A percentile compares a stretch with the other conserved stretches of the same genome.
Evolutionary conservation across 1,140 invertebrate genomes (phyloP).

Genomic region (Stenopsyche tienmushanensis): DNA sequence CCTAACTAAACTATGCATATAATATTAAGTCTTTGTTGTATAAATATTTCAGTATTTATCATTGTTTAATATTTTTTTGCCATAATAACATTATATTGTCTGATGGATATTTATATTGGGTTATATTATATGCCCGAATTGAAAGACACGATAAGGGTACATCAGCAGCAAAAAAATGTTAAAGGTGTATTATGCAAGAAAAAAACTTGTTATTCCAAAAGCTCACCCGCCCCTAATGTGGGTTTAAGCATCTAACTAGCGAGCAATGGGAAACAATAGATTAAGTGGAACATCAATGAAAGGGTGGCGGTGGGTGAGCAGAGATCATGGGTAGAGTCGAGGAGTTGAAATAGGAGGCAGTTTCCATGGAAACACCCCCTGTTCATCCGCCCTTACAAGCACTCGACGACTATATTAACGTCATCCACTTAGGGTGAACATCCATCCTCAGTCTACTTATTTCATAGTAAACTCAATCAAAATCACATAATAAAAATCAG

Average conservation of each 20-base stretch:
- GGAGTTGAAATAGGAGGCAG: neutral
- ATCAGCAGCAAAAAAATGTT: too few relatives aligned
- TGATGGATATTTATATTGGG: too few relatives aligned
- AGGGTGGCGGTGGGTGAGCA: slow-evolving; percentile 3
- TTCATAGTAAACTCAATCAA: slow-evolving; percentile 23
- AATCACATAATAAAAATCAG: slow-evolving; percentile 11
- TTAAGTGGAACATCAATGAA: slow-evolving; percentile 41
- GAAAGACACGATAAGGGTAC: too few relatives aligned
- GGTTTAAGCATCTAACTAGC: slow-evolving; percentile 33
- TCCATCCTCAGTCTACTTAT: slow-evolving; percentile 19
- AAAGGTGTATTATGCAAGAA: too few relatives aligned
- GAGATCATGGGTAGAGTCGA: slow-evolving; percentile 1
- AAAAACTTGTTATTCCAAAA: neutral
- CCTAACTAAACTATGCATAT: too few relatives aligned
- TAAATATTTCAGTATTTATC: too few relatives aligned
- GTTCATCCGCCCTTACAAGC: slow-evolving; percentile 22
- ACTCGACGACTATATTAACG: slow-evolving; percentile 32
- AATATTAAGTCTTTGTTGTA: too few relatives aligned
- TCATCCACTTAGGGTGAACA: slow-evolving; percentile 32
- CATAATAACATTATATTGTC: too few relatives aligned
- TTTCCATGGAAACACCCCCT: slow-evolving; percentile 28
- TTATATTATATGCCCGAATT: too few relatives aligned
- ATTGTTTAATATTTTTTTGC: too few relatives aligned
- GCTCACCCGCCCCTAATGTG: slow-evolving; percentile 12
- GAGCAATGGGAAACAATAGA: slow-evolving; percentile 42